Base-by-base conservation (phyloP, 1,140 invertebrate species). In the Meloidogyne floridensis region DNA sequence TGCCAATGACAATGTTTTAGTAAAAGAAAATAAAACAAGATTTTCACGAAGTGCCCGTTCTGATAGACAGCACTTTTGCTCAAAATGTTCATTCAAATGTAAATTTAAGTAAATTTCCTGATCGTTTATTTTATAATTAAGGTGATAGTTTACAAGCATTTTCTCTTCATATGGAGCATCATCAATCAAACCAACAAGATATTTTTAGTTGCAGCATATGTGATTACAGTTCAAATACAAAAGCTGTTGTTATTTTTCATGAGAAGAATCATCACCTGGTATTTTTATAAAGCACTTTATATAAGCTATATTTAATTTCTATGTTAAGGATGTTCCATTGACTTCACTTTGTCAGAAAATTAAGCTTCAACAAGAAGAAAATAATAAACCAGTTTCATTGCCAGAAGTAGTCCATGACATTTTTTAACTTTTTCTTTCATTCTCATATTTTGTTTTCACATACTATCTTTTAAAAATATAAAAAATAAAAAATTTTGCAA, bases 181-280 rank as follows among this genome's bases (percentile, higher is more conserved):
- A 82, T 70, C 65, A 72, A 69, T 71, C 65, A 6, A 56, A 79
- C 7, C 80, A 75, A 1, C 6, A 69, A 10, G 81, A 71, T 75
- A 69, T 74, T 18, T 82, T 82, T 75, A 18, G 51, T n/a, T 82
- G 81, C 79, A 81, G 71, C 5, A 72, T 43, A 13, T 82, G 81
- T 75, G 81, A 82, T 65, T 82, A 82, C 80, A 18, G 20, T 13
- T 80, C 81, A 11, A 65, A 82, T 65, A 82, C 81, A 32, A 53
- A 72, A 20, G 82, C 82, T 18, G 73, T 82, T 18, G 79, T 82
- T 54, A 80, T 82, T 20, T 82, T 81, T 65, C 81, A 82, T 69
- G 80, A 82, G 42, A 80, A 75, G 18, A 82, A 82, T 70, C 81
- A 82, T 75, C 82, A 84, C 32, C 69, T 83, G 82, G 82, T 72